Conservation (phyloP, 2,797 vertebrate genomes). For the Acanthurus lineatus region DNA sequence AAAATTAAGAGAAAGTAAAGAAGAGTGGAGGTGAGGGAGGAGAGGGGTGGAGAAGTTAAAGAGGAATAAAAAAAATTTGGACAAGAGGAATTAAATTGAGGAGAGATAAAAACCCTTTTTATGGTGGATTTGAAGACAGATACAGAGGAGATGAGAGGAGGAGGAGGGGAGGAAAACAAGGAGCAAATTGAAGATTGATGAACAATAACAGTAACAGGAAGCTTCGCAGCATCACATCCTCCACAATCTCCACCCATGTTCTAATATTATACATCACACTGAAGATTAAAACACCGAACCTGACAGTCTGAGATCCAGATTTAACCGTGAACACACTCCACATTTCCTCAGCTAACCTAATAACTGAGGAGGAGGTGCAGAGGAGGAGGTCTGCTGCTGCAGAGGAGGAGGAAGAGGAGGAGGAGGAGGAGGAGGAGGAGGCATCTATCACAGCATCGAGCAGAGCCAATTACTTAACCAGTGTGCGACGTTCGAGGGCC, state of each 20-base stretch:
- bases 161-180: not conserved
- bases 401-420: not conserved
- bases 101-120: no score
- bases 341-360: conserved; percentile 8
- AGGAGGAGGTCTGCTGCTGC: not conserved
- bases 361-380: not conserved
- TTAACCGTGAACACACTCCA: not conserved
- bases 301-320: conserved; percentile 4
- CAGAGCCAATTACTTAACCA: conserved; percentile 67
- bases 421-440: not conserved
- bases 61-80: not conserved
- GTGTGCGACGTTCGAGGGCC: not conserved
- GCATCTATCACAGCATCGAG: conserved; percentile 54
- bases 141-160: not conserved
- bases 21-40: no score
- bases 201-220: conserved; percentile 3
- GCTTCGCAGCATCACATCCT: conserved; percentile 1
- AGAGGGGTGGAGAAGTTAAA: not conserved
- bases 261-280: not conserved
- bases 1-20: no score
- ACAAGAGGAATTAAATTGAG: not conserved
- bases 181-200: conserved; percentile 26
- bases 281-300: not conserved
- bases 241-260: not conserved
- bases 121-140: not conserved